Conservation (phyloP, 2,888 invertebrate genomes). For the Protodeltote pygarga region DNA sequence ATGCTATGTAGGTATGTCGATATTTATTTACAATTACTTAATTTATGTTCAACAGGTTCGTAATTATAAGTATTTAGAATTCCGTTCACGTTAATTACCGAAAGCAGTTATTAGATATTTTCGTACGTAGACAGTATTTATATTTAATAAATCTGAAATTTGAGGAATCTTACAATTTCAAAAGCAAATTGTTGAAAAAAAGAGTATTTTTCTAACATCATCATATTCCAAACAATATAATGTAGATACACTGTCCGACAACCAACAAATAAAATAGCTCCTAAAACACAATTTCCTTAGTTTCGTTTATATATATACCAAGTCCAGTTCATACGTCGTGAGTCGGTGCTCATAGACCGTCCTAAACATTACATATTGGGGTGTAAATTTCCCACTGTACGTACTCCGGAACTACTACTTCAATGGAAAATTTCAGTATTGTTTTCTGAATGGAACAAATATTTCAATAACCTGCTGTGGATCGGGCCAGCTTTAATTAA, state of each 20-base stretch:
- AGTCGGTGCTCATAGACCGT: conserved; percentile 14
- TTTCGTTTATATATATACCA: conserved; percentile 18
- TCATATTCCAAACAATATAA: too few species aligned
- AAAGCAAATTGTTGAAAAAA: too few species aligned
- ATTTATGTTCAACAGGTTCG: too few species aligned
- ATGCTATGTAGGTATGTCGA: too few species aligned
- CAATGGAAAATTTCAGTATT: conserved; percentile 29
- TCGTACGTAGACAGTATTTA: too few species aligned
- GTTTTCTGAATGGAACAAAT: conserved; percentile 40
- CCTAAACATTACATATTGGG: conserved; percentile 21
- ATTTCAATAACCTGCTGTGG: conserved; percentile 46
- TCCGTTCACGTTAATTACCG: too few species aligned
- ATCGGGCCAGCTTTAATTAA: conserved; percentile 47
- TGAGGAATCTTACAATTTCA: too few species aligned
- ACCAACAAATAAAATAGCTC: conserved; percentile 27
- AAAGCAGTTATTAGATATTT: too few species aligned
- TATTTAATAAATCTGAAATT: too few species aligned
- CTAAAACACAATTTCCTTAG: conserved; percentile 28
- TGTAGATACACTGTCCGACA: conserved; percentile 18
- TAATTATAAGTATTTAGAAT: too few species aligned
- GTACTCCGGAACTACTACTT: conserved; percentile 19
- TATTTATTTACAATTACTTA: too few species aligned
- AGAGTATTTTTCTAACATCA: too few species aligned
- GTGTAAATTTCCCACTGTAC: conserved; percentile 24
- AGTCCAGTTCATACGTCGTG: conserved; percentile 26